Conservation (phyloP, 2,797 vertebrate genomes). For the Mormyrops attenuatus region DNA sequence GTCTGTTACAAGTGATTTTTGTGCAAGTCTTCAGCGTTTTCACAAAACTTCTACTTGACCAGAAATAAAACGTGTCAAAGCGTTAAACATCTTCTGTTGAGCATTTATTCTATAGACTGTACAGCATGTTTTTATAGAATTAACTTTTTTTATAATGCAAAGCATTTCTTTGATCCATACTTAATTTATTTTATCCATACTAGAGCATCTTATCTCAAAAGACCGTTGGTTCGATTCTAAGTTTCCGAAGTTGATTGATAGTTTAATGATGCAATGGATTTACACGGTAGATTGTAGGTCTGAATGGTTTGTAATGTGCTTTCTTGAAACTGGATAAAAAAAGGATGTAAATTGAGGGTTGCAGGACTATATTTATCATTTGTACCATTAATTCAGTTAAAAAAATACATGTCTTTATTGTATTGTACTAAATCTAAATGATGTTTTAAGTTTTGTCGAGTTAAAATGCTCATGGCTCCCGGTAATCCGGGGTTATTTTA, state of each 20-base stretch:
- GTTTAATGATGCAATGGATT: not conserved
- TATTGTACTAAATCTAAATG: not conserved
- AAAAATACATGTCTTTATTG: not conserved
- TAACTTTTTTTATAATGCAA: not conserved
- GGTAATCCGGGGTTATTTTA: slow-evolving; percentile 23
- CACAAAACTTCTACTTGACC: not conserved
- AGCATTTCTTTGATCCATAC: not conserved
- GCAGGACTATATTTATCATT: not conserved
- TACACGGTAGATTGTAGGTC: not conserved
- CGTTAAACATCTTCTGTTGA: not conserved
- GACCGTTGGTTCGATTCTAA: not conserved
- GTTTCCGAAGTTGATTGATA: not conserved
- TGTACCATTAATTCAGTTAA: not conserved
- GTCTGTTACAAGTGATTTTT: slow-evolving; percentile 14
- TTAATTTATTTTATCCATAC: not conserved
- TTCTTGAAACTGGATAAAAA: not conserved
- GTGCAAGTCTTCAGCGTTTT: not conserved
- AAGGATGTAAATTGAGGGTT: not conserved
- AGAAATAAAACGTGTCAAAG: not conserved
- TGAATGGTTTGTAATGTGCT: not conserved
- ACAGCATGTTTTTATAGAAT: not conserved
- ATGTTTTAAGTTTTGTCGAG: not conserved
- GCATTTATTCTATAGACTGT: not conserved
- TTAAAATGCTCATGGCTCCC: slow-evolving; percentile 12
- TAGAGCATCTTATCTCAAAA: not conserved